phyloP scores from a whole-genome alignment of 2,888 invertebrate species.

The Callosobruchus maculatus region DNA sequence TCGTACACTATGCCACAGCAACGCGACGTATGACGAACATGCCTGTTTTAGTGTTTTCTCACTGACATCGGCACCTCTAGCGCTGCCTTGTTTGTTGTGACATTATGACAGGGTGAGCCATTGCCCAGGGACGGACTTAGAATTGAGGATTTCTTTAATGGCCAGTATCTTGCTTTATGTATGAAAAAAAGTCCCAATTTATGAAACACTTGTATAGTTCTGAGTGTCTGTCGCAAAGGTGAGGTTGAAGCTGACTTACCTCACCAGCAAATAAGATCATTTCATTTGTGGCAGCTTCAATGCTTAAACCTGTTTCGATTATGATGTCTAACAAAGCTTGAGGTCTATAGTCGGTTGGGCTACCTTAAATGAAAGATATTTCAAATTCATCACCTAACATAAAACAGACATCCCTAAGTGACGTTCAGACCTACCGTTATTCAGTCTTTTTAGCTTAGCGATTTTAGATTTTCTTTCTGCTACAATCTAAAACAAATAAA shows the following conservation, averaged over 20 bases:
- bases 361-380: not conserved
- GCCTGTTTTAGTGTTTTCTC: too few species aligned
- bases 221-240: too few species aligned
- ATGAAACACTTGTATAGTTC: too few species aligned
- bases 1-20: too few species aligned
- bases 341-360: not conserved
- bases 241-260: not conserved
- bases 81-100: too few species aligned
- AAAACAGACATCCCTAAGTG: not conserved
- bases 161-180: too few species aligned
- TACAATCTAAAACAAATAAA: not conserved
- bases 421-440: not conserved
- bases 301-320: not conserved
- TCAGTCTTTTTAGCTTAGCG: not conserved
- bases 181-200: too few species aligned
- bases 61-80: too few species aligned
- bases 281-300: not conserved
- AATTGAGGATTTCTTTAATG: too few species aligned
- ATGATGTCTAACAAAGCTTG: not conserved
- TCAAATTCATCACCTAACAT: not conserved
- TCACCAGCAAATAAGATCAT: not conserved
- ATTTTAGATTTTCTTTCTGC: not conserved
- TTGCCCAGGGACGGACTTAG: too few species aligned
- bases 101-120: too few species aligned
- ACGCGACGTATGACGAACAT: too few species aligned